Base-by-base conservation (phyloP, 2,113 vertebrate species). In the Thalassoma bifasciatum region DNA sequence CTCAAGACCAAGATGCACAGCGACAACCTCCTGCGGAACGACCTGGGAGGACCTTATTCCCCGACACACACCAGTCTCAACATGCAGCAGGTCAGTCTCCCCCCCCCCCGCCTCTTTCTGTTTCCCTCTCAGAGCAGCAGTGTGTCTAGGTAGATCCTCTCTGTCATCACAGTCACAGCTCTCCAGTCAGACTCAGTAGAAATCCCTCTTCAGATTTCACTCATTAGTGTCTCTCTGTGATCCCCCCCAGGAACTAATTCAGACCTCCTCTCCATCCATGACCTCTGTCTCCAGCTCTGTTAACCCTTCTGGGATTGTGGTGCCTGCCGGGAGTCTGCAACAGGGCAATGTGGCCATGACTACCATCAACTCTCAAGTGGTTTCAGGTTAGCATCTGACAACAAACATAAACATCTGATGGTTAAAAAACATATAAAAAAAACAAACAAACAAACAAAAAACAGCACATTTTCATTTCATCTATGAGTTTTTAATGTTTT, bases 1-100 rank as follows among this genome's bases (percentile, higher is more conserved):
- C 97, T 99, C 92, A 99, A 99, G 94, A 99, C 97, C 86, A 99
- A 99, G 96, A 99, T 99, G 97, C 97, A 99, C 95, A 99, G 97
- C 0, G 98, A 99, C 91, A 99, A 99, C 95, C 96, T 99, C 90
- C 97, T 99, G 88, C 96, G 98, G 88, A 99, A 98, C 0, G 97
- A 99, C 91, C 92, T 99, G 13, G 97, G 96, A 72, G 97, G 97
- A 0, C 97, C 98, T 24, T 99, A 99, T 77, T 99, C 98, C 75
- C 98, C 98, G 14, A 94, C 95, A 75, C 96, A 97, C 86, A 96
- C 96, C 91, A 96, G 94, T 90, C 95, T 98, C 90, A 96, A 94
- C 92, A 95, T 98, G 77, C 98, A 93, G 82, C 94, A 95, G 94
- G 94, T 95, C 69, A 90, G 87, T 77, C n/a, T n/a, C 50, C 9